Evolutionary conservation across 2,888 invertebrate genomes (phyloP), one percentile per base, ranked within the genome.

Genomic region (Marasmarcha lunaedactyla): DNA sequence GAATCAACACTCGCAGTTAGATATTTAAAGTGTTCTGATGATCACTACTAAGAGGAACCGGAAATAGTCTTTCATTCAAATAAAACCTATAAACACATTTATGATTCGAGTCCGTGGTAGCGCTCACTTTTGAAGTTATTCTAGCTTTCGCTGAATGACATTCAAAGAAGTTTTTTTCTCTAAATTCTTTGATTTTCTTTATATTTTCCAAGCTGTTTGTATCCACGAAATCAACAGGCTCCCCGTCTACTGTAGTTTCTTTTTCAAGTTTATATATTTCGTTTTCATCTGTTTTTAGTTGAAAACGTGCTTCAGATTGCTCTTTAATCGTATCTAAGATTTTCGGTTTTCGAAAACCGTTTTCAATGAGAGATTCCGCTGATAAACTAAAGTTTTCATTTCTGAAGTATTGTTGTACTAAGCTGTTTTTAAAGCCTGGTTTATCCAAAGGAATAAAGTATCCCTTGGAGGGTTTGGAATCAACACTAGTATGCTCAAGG

Each of bases 131-230:
- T 2, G 41, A 53, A 13, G 60, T 59, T 0, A 74, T 49, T 40
- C 73, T 65, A 7, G 68, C 68, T 54, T 59, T 71, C 1, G 78
- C 76, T 0, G 87, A 86, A 51, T 87, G 87, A n/a, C 87, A 87
- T 47, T 88, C 88, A 43, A 88, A 88, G 51, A 85, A 89, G 51
- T 88, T 86, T 5, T 84, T 67, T 1, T 77, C 63, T 10, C 88
- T 71, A 47, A 88, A 88, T 47, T 78, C 69, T 43, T 71, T 76
- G n/a, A 83, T 38, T 3, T 59, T 50, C 15, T 58, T 46, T 0
- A 74, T 54, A 14, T 50, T 66, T 0, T 63, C 52, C 0, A 48
- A 41, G 35, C 56, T 59, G 6, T 61, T 56, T 15, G 51, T 43
- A 13, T 74, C 59, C 14, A 60, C 37, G 33, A 49, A 54, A 4